Percentiles rank a stretch among this genome's conserved stretches.
phyloP scores from a whole-genome alignment of 1,140 invertebrate species.

The Pollicipes pollicipes region DNA sequence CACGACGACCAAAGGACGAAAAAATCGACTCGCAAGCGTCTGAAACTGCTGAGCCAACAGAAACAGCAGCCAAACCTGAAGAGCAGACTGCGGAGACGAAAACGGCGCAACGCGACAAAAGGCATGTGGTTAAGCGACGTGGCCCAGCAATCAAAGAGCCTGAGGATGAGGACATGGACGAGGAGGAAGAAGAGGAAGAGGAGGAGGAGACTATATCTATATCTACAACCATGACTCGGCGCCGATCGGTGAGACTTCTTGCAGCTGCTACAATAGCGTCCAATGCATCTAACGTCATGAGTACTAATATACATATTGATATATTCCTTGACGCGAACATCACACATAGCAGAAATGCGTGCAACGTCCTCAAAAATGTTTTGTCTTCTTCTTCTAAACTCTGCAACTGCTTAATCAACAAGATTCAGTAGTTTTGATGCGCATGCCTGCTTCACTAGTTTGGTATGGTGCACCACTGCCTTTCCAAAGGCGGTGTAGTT shows the following conservation, averaged over 20 bases:
- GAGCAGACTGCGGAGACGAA: slow-evolving; percentile 7
- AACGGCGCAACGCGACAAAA: slow-evolving; percentile 9
- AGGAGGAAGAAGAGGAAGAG: slow-evolving; percentile 5
- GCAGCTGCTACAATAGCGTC: no score
- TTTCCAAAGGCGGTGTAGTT: no score
- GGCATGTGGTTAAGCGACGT: slow-evolving; percentile 10
- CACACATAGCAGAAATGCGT: no score
- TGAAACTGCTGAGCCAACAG: background rate
- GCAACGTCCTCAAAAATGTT: no score
- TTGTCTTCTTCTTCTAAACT: no score
- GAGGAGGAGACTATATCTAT: slow-evolving; percentile 6
- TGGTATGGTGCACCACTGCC: no score
- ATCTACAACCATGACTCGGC: background rate
- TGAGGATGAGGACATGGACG: slow-evolving; percentile 6
- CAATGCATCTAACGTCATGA: no score
- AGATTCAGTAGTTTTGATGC: no score
- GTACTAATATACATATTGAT: no score
- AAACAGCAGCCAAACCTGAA: background rate
- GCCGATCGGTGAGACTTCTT: background rate
- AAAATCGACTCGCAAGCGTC: background rate
- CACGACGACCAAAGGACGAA: background rate
- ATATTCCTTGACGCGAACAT: no score
- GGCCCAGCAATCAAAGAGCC: slow-evolving; percentile 5
- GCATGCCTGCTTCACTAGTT: no score
- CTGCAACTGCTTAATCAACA: no score